phyloP scores from a whole-genome alignment of 2,797 vertebrate genomes.

The Eidolon dupreanum region DNA sequence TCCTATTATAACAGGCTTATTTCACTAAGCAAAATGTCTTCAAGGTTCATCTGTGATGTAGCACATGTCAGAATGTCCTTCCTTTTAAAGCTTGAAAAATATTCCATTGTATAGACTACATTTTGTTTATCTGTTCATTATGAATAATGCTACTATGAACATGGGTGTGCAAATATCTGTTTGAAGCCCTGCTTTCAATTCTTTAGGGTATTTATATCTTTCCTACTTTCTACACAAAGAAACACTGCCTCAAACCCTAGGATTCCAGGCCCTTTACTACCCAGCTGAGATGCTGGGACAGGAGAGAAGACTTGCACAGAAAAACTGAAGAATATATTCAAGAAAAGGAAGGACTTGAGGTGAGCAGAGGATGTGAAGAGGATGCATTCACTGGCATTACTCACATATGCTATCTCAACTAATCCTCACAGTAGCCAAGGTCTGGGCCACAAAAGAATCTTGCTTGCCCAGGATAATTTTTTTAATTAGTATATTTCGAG shows the following conservation, averaged over 20 bases:
- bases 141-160: background rate
- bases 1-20: background rate
- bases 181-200: background rate
- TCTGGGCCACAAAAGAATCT: background rate
- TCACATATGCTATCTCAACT: background rate
- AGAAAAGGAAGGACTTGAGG: background rate
- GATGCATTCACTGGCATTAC: background rate
- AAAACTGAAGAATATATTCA: background rate
- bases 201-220: background rate
- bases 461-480: background rate
- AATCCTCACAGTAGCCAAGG: background rate
- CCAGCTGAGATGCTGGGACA: background rate
- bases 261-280: accelerated
- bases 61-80: background rate
- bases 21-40: background rate
- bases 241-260: background rate
- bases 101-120: too few species aligned
- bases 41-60: background rate
- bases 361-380: background rate
- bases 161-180: too few species aligned
- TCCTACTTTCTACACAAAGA: background rate
- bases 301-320: background rate
- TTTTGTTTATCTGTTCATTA: too few species aligned
- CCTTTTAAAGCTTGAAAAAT: background rate
- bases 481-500: background rate